Percentiles rank a stretch among this genome's conserved stretches.
Conservation (phyloP, 2,113 vertebrate genomes). For the Cyrtonyx montezumae region DNA sequence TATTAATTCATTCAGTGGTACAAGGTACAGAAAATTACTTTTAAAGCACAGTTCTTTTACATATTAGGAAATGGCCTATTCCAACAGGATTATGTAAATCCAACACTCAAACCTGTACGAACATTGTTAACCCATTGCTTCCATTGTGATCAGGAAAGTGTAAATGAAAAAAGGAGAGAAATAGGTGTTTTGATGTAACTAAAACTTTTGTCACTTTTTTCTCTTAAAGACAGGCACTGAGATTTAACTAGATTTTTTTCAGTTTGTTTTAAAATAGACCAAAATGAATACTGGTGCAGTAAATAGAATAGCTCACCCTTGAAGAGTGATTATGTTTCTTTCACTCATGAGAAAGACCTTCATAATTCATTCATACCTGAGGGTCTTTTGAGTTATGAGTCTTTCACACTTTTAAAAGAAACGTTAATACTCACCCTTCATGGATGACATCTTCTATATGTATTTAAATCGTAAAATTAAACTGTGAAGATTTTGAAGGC, state of each 20-base stretch:
- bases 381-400: constrained; percentile 28
- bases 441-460: background rate
- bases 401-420: constrained; percentile 45
- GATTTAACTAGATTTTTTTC: background rate
- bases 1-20: background rate
- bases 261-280: constrained; percentile 13
- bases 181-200: background rate
- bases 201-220: background rate
- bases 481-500: background rate
- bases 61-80: background rate
- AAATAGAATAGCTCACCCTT: constrained; percentile 48
- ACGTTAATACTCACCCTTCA: constrained; percentile 25
- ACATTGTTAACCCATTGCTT: background rate
- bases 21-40: background rate
- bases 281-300: background rate
- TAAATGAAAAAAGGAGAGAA: background rate
- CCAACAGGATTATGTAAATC: background rate
- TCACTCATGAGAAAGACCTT: constrained; percentile 46
- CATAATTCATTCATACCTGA: constrained; percentile 57
- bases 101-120: background rate
- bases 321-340: constrained; percentile 60
- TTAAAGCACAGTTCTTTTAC: background rate
- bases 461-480: constrained; percentile 51
- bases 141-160: background rate
- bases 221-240: background rate